A percentile compares a stretch with the other conserved stretches of the same genome.
Evolutionary conservation across 1,140 invertebrate genomes (phyloP).

Genomic region (Bicyclus anynana): DNA sequence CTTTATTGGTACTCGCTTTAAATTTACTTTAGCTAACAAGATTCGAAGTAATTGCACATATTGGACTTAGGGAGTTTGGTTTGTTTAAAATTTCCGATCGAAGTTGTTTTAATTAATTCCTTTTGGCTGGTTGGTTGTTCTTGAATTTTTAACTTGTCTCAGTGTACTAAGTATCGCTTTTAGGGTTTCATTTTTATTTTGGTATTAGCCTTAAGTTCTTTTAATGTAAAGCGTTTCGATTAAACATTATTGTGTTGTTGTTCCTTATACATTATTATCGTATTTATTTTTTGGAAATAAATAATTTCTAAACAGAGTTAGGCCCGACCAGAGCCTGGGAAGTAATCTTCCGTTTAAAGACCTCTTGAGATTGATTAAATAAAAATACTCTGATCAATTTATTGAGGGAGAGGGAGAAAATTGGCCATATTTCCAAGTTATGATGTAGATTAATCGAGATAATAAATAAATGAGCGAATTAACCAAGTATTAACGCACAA

Average conservation of each 20-base stretch:
- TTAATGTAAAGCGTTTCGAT: too few relatives aligned
- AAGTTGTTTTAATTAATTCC: constrained; percentile 25
- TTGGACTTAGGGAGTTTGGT: constrained; percentile 25
- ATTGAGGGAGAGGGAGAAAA: too few relatives aligned
- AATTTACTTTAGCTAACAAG: constrained; percentile 29
- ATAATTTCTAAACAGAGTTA: too few relatives aligned
- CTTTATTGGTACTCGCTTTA: constrained; percentile 15
- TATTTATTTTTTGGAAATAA: too few relatives aligned
- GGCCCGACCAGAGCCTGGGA: too few relatives aligned
- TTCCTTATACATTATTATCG: too few relatives aligned
- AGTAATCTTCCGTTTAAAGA: too few relatives aligned
- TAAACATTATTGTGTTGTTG: too few relatives aligned
- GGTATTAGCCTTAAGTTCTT: too few relatives aligned
- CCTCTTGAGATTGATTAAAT: too few relatives aligned
- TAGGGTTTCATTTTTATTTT: background rate
- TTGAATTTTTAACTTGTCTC: constrained; percentile 19
- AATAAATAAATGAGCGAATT: constrained; percentile 13
- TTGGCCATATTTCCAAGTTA: background rate
- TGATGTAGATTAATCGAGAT: background rate
- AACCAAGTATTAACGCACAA: constrained; percentile 10
- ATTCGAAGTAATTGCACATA: constrained; percentile 24
- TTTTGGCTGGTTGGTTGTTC: constrained; percentile 11
- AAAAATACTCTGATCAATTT: too few relatives aligned
- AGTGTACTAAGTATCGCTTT: constrained; percentile 8
- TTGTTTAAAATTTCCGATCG: constrained; percentile 31